phyloP scores from a whole-genome alignment of 2,113 vertebrate genomes.

The Nycticorax nycticorax region DNA sequence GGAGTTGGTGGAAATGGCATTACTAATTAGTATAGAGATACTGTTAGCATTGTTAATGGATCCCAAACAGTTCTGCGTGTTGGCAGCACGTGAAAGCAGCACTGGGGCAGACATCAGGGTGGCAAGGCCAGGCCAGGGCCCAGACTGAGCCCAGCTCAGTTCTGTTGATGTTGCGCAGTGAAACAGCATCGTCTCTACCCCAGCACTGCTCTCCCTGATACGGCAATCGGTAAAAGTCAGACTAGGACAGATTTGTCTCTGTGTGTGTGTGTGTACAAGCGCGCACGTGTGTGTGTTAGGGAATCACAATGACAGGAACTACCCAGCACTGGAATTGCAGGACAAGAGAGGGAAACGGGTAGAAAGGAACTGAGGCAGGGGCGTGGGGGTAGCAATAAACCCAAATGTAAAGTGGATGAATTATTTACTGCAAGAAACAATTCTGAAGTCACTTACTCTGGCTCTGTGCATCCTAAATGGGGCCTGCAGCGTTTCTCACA shows the following conservation, averaged over 20 bases:
- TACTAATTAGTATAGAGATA: slow-evolving; percentile 54
- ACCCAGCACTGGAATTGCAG: neutral
- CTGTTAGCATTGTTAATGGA: slow-evolving; percentile 38
- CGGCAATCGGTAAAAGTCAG: neutral
- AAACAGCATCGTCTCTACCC: neutral
- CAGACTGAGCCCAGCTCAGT: neutral
- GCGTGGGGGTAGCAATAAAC: slow-evolving; percentile 23
- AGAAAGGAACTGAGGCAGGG: neutral
- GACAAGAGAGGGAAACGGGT: neutral
- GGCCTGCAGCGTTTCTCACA: slow-evolving; percentile 15
- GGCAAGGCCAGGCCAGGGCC: neutral
- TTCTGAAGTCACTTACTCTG: slow-evolving; percentile 66
- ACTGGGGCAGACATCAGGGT: neutral
- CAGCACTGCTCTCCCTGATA: neutral
- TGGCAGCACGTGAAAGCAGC: neutral
- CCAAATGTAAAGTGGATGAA: slow-evolving; percentile 65
- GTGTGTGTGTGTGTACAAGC: neutral
- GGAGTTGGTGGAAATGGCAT: slow-evolving; percentile 39
- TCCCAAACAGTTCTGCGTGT: slow-evolving; percentile 16
- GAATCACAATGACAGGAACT: neutral
- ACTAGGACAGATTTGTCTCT: neutral
- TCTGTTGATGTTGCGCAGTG: neutral
- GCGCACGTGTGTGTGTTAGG: accelerated
- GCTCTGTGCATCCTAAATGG: slow-evolving; percentile 63
- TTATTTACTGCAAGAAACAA: slow-evolving; percentile 76